These are phyloP conservation scores for Lynx canadensis DNA, from an alignment of 2,113 vertebrate species.

Conservation along the genomic window DNA sequence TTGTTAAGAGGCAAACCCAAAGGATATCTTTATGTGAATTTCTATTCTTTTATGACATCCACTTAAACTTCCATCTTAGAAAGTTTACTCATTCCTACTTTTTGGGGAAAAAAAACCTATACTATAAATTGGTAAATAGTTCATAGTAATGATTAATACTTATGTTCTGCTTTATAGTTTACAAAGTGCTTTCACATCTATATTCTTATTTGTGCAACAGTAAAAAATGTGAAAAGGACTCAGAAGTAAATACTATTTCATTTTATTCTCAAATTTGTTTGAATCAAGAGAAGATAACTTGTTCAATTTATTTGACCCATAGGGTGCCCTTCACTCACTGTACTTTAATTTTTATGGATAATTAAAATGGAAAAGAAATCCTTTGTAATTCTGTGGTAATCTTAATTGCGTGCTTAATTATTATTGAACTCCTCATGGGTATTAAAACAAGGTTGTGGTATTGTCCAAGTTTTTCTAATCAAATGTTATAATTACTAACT, in stretches of 20 bases:
- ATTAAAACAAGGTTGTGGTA: conserved; percentile 26
- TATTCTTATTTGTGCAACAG: conserved; percentile 37
- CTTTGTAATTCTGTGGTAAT: conserved; percentile 61
- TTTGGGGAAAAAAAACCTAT: not conserved
- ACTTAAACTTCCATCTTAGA: not conserved
- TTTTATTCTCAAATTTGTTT: conserved; percentile 43
- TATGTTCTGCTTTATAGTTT: conserved; percentile 8
- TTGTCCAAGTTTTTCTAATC: conserved; percentile 60
- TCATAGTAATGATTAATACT: conserved; percentile 26
- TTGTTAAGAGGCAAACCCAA: conserved; percentile 14
- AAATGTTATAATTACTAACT: conserved; percentile 47
- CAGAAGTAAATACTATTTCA: not conserved
- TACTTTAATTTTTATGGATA: conserved; percentile 73
- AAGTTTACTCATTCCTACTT: conserved; percentile 29
- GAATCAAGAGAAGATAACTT: conserved; percentile 52
- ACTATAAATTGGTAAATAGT: not conserved
- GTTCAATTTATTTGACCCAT: conserved; percentile 27
- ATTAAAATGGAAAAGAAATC: conserved; percentile 71
- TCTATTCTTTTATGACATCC: not conserved
- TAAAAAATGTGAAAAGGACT: conserved; percentile 62
- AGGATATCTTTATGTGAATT: not conserved
- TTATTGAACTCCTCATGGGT: conserved; percentile 38
- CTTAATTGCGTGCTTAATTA: conserved; percentile 59
- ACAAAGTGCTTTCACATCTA: not conserved
- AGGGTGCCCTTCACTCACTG: conserved; percentile 39